Percentiles rank a stretch among this genome's conserved stretches.
phyloP scores from a whole-genome alignment of 2,797 vertebrate genomes.

The Pangasius krempfi region DNA sequence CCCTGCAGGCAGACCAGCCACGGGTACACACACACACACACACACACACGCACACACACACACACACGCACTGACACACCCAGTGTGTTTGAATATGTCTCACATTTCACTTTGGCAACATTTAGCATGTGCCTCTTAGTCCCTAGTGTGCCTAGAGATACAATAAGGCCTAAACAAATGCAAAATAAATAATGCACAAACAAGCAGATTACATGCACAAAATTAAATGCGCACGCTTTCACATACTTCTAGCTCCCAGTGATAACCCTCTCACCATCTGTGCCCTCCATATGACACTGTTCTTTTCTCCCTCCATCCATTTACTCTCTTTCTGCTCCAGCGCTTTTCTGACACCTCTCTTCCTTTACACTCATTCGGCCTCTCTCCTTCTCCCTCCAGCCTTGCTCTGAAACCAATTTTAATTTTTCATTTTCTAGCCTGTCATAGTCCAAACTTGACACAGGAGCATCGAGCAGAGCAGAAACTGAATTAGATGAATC shows the following conservation, averaged over 20 bases:
- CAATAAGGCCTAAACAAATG: neutral
- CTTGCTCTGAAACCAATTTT: neutral
- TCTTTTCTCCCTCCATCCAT: neutral
- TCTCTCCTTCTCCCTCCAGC: neutral
- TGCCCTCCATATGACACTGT: slow-evolving; percentile 27
- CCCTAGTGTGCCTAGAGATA: neutral
- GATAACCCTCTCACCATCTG: slow-evolving; percentile 41
- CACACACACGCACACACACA: neutral
- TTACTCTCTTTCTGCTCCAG: slow-evolving; percentile 29
- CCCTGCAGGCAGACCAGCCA: slow-evolving; percentile 88
- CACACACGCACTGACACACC: slow-evolving; percentile 9
- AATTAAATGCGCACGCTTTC: neutral
- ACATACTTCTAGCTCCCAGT: slow-evolving; percentile 71
- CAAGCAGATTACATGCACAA: neutral
- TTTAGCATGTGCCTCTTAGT: neutral
- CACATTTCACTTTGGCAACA: neutral
- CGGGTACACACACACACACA: slow-evolving; percentile 71
- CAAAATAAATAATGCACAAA: neutral
- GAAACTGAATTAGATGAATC: neutral
- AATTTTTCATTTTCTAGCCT: slow-evolving; percentile 1
- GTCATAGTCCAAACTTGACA: neutral
- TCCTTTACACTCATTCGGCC: neutral
- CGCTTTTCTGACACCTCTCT: slow-evolving; percentile 17
- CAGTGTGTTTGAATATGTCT: neutral
- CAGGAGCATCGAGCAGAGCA: neutral